Evolutionary conservation across 2,113 vertebrate genomes (phyloP).

Genomic region (Laticauda laticaudata): DNA sequence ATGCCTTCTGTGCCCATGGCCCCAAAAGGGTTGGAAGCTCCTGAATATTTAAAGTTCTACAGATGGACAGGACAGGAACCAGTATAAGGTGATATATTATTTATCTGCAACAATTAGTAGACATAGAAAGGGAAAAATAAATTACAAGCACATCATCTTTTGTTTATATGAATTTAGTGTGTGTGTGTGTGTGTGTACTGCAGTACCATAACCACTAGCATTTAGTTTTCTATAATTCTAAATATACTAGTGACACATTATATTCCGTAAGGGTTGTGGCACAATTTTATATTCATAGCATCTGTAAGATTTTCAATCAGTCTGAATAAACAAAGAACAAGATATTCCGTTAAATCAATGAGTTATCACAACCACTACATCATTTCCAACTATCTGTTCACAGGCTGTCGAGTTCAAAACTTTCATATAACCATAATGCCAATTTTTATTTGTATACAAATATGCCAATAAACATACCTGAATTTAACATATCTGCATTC

Average conservation of each 20-base stretch:
- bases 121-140: fast-evolving
- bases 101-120: neutral
- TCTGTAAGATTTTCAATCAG: neutral
- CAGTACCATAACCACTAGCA: neutral
- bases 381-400: neutral
- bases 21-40: neutral
- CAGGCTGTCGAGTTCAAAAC: neutral
- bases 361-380: neutral
- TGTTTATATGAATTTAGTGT: neutral
- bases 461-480: neutral
- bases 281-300: neutral
- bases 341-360: neutral
- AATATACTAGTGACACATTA: neutral
- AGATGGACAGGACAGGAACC: neutral
- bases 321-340: constrained; percentile 13
- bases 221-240: neutral
- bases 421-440: neutral
- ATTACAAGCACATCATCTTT: neutral
- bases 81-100: constrained; percentile 32
- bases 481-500: neutral
- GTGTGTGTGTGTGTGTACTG: neutral
- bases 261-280: neutral
- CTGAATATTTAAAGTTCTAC: neutral
- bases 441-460: neutral
- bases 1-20: neutral